Base-by-base conservation (phyloP, 2,797 vertebrate genomes). In the Crenuchus spilurus region DNA sequence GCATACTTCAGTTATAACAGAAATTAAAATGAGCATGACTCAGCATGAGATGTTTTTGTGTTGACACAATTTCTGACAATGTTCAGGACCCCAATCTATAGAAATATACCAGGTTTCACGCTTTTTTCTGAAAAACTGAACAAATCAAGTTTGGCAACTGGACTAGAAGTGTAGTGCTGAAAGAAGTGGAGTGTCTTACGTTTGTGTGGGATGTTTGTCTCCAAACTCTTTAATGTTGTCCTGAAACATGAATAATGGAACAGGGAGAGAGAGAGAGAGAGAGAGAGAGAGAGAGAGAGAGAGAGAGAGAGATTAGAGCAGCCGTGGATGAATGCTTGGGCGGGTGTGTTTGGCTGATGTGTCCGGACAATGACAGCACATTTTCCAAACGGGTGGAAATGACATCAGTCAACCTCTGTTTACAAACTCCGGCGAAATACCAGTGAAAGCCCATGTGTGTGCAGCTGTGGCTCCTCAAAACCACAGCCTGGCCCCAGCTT, bases 181-280 rank as follows among this genome's bases (percentile, higher is more conserved):
- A 44, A 69, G 55, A 63, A 20, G 64, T 39, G 10, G 41, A 61
- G 77, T 64, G 75, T 85, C 95, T 95, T 94, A 98, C 96, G 95
- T 96, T 89, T 98, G 95, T 72, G 92, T 92, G 87, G 96, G 95
- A 90, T 97, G 95, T 85, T 96, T 95, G 87, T 97, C 95, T 91
- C 95, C 94, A 74, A 98, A 96, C 90, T 97, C 96, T 91, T 98
- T 97, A 88, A 97, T 97, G 92, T 96, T 97, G 88, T 96, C 95
- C 96, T 98, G 91, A 75, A 80, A 89, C 54, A 64, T 77, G 83
- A 82, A 89, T 84, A 90, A 79, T 90, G 84, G 86, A 87, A 85
- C 82, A 89, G 84, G 86, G 79, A 83, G 86, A 84, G 86, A 76
- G 46, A 72, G 64, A 64, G 61, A 69, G 82, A 84, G 51, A 76